A percentile compares a stretch with the other conserved stretches of the same genome.
These are phyloP conservation scores for Achlya flavicornis DNA, from an alignment of 2,888 invertebrate species.

Conservation along the genomic window DNA sequence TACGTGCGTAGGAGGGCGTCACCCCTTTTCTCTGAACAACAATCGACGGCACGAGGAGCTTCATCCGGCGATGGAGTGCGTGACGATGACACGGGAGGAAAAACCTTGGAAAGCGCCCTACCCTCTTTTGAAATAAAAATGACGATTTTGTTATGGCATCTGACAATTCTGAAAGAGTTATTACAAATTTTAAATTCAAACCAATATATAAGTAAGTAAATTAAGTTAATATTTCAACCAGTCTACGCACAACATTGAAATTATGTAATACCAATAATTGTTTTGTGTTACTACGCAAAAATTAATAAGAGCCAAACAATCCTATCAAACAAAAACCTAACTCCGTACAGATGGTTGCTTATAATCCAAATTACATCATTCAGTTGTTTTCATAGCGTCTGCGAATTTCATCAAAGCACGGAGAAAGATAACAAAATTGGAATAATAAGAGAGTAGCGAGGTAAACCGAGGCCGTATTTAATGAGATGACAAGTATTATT, in stretches of 20 bases:
- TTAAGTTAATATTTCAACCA: no score
- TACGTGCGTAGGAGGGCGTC: conserved; percentile 75
- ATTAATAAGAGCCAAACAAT: not conserved
- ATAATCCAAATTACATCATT: conserved; percentile 11
- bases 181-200: no score
- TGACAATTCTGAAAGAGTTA: no score
- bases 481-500: conserved; percentile 28
- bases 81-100: conserved; percentile 48
- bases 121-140: no score
- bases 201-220: no score
- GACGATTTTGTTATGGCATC: no score
- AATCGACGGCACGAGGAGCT: conserved; percentile 61
- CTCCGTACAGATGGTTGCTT: not conserved
- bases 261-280: no score
- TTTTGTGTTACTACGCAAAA: no score
- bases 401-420: conserved; percentile 17
- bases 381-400: conserved; percentile 16
- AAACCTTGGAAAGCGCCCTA: conserved; percentile 40
- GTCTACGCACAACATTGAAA: no score
- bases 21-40: conserved; percentile 71
- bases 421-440: conserved; percentile 19
- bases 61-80: conserved; percentile 60
- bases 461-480: conserved; percentile 10
- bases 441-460: conserved; percentile 19
- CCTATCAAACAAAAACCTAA: not conserved